Evolutionary conservation across 2,888 invertebrate genomes (phyloP), one percentile per base, ranked within the genome.

Genomic region (Pecten maximus): DNA sequence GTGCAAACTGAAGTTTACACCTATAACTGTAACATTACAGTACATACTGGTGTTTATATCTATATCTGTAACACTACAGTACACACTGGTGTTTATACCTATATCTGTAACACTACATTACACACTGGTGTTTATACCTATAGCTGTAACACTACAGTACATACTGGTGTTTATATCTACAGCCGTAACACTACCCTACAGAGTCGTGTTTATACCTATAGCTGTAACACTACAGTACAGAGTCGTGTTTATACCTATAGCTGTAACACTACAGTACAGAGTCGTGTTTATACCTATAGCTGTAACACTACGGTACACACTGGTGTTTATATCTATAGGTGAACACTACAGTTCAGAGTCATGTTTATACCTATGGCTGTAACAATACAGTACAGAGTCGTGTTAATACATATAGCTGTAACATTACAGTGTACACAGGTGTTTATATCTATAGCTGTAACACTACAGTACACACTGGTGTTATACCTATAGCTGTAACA

Each of bases 221-320:
- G 23, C 50, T 54, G 50, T 54, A 54, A 54, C 50, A 54, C 50
- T 19, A 54, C 50, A 54, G 19, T 54, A 54, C 50, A 54, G 19
- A 54, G 8, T 54, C 2, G 50, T 54, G 50, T 54, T 54, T 19
- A 54, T 19, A 54, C 50, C 50, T 54, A 54, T 19, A 12, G 23
- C 50, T 54, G 50, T 54, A 54, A 54, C 50, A 54, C 50, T 54
- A 54, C 50, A 54, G 19, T 54, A 54, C 10, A 28, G 8, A 28
- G 2, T 74, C 0, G 60, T 74, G 60, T 74, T 74, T 28, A 74
- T 8, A 28, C 4, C 28, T 74, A 28, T 28, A 2, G 4, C 60
- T 74, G 60, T 74, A 74, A 74, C 6, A 74, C 60, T 74, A 74
- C 60, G n/a, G 28, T 74, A 74, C 60, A 54, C 16, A 74, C 60